A percentile compares a stretch with the other conserved stretches of the same genome.
Conservation (phyloP, 1,140 invertebrate genomes). For the Drosophila virilis region DNA sequence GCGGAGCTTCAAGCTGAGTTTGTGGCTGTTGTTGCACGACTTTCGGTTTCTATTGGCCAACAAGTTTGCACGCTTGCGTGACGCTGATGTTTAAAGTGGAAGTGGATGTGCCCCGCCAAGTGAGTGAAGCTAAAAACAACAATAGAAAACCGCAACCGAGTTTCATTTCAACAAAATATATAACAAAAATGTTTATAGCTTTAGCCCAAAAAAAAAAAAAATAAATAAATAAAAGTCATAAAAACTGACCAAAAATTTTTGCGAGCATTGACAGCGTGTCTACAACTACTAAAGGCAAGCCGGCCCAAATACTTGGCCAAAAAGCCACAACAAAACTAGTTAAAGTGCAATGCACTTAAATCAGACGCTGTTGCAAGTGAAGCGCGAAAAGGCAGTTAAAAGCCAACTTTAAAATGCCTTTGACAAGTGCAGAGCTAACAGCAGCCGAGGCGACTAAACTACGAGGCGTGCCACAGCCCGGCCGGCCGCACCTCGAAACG, state of each 20-base stretch:
- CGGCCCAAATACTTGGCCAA: conserved; percentile 23
- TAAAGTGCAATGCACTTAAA: conserved; percentile 39
- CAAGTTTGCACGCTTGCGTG: conserved; percentile 54
- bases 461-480: too few relatives aligned
- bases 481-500: conserved; percentile 1
- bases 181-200: conserved; percentile 12
- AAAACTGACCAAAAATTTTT: not conserved
- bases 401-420: conserved; percentile 3
- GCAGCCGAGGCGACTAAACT: not conserved
- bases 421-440: conserved; percentile 23
- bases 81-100: conserved; percentile 30
- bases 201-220: conserved; percentile 15
- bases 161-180: conserved; percentile 19
- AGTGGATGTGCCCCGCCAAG: conserved; percentile 28
- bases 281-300: conserved; percentile 24
- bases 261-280: not conserved
- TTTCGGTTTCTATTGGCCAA: conserved; percentile 52
- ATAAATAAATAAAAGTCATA: conserved; percentile 4
- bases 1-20: conserved; percentile 24
- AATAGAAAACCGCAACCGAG: conserved; percentile 55
- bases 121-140: conserved; percentile 39
- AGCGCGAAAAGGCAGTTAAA: conserved; percentile 25
- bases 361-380: conserved; percentile 30
- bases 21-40: conserved; percentile 23
- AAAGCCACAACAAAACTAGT: conserved; percentile 23